Evolutionary conservation across 2,888 invertebrate species (phyloP).

Genomic region (Cheilosia soror): DNA sequence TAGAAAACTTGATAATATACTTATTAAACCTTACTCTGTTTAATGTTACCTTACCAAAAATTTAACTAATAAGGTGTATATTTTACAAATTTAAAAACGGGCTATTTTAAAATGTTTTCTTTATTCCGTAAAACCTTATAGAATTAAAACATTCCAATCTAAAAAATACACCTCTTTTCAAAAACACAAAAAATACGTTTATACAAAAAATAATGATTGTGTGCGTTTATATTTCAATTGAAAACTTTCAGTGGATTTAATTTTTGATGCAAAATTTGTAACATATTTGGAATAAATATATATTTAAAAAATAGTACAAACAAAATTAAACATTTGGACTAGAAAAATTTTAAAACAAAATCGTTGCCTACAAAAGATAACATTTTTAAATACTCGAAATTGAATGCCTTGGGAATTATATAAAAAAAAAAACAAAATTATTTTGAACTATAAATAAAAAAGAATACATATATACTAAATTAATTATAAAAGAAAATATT

Average conservation of each 20-base stretch:
- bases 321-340: conserved; percentile 72
- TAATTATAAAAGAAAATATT: conserved; percentile 77
- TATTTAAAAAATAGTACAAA: conserved; percentile 58
- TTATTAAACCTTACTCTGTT: conserved; percentile 43
- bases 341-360: conserved; percentile 76
- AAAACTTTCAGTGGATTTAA: conserved; percentile 54
- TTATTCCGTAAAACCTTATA: conserved; percentile 12
- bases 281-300: conserved; percentile 34
- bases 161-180: conserved; percentile 18
- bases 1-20: conserved; percentile 65
- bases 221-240: conserved; percentile 50
- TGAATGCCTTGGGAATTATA: conserved; percentile 74
- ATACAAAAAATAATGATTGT: conserved; percentile 37
- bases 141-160: conserved; percentile 57
- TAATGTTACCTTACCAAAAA: conserved; percentile 43
- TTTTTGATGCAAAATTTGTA: conserved; percentile 65
- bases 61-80: conserved; percentile 3
- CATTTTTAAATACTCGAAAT: conserved; percentile 73
- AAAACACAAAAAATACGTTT: conserved; percentile 12
- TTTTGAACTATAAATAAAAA: conserved; percentile 67
- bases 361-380: conserved; percentile 70
- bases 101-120: conserved; percentile 65
- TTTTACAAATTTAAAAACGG: conserved; percentile 62
- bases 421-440: conserved; percentile 52
- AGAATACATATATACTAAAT: conserved; percentile 77